Evolutionary conservation across 1,140 invertebrate genomes (phyloP), one percentile per base, ranked within the genome.

Genomic region (Caenorhabditis briggsae): DNA sequence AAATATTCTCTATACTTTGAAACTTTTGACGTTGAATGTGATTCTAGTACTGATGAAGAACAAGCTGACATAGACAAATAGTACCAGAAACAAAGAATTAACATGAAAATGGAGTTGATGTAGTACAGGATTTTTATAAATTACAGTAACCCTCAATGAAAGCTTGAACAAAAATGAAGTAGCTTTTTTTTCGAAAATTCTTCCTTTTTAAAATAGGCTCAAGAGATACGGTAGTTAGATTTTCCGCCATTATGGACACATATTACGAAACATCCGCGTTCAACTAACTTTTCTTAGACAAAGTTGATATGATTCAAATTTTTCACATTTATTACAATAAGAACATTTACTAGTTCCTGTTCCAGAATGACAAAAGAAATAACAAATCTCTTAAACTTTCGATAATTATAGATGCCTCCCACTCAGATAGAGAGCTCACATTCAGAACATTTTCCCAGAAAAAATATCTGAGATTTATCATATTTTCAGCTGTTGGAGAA

Each of bases 401-500:
- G 9, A 16, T 14, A 58, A n/a, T n/a, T n/a, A 58, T n/a, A 58
- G n/a, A 61, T 7, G 20, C n/a, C 23, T 61, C 59, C 59, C 59
- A 61, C 59, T 11, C 59, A 2, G 11, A 53, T 53, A 11, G 14
- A 61, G 59, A 5, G 20, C n/a, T 20, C n/a, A n/a, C n/a, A n/a
- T n/a, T n/a, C n/a, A 18, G 56, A 58, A 58, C n/a, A 58, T n/a
- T n/a, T 58, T 64, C 25, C 33, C 9, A 64, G 23, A 64, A 64
- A 23, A 70, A 70, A 70, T 23, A 25, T n/a, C 43, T 70, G 11
- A 70, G 43, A 70, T 8, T 0, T 5, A 11, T 6, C 16, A 58
- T 5, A 33, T 43, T 14, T 16, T 18, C 64, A 70, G 64, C 64
- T 70, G 64, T 46, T 70, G 14, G 3, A 20, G 5, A 53, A 14